Percentiles rank a stretch among this genome's conserved stretches.
These are phyloP conservation scores for Bellardia bayeri DNA, from an alignment of 2,888 invertebrate genomes.

Conservation along the genomic window DNA sequence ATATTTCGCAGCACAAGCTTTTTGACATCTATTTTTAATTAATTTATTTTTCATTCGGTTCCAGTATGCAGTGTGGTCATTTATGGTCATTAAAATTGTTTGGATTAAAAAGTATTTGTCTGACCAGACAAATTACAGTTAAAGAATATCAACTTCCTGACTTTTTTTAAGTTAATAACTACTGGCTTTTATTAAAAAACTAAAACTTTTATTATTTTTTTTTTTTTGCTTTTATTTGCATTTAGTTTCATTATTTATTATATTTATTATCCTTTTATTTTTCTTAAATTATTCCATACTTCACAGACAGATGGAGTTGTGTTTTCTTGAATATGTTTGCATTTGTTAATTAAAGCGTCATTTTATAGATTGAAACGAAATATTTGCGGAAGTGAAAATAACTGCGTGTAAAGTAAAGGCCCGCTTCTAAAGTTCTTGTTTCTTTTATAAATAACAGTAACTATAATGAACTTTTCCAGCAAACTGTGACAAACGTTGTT, in stretches of 20 bases:
- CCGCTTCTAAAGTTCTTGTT: constrained; percentile 56
- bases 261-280: not conserved
- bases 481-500: constrained; percentile 49
- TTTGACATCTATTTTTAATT: no score
- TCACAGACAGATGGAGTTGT: not conserved
- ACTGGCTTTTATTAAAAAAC: no score
- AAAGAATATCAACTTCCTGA: no score
- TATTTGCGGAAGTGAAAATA: constrained; percentile 62
- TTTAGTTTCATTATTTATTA: not conserved
- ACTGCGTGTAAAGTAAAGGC: constrained; percentile 55
- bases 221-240: not conserved
- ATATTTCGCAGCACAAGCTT: no score
- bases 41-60: no score
- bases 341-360: constrained; percentile 63
- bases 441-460: not conserved
- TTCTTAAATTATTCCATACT: not conserved
- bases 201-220: not conserved
- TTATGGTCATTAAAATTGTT: no score
- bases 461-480: constrained; percentile 49
- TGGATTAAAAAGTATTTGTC: no score
- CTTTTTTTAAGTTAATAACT: no score
- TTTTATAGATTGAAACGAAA: constrained; percentile 56
- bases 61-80: no score
- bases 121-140: no score
- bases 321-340: not conserved